These are phyloP conservation scores for Litocranius walleri DNA, from an alignment of 2,113 vertebrate species.

Conservation along the genomic window DNA sequence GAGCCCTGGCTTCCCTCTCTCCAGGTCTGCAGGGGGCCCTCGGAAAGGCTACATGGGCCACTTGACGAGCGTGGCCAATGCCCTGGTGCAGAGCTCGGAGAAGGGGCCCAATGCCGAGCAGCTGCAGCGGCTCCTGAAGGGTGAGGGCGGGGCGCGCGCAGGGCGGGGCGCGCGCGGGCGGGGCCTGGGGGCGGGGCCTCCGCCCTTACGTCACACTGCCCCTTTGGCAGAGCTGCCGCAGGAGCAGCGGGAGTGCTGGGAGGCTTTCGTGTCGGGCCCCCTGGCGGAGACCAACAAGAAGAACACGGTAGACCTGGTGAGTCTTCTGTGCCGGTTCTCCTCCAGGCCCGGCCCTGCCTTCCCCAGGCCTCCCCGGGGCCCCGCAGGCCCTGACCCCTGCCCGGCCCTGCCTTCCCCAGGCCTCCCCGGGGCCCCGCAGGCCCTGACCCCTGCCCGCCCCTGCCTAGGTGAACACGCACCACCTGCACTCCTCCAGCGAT, in stretches of 20 bases:
- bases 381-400: neutral
- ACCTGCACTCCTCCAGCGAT: constrained; percentile 79
- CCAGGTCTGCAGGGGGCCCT: constrained; percentile 75
- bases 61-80: constrained; percentile 78
- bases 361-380: neutral
- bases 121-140: constrained; percentile 76
- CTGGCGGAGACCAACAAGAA: constrained; percentile 79
- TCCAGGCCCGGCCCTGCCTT: fast-evolving
- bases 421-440: neutral
- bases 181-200: fast-evolving
- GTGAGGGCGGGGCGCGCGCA: constrained; percentile 30
- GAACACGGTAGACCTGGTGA: constrained; percentile 80
- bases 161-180: too few species aligned
- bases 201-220: fast-evolving
- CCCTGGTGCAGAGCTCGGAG: constrained; percentile 75
- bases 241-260: constrained; percentile 76
- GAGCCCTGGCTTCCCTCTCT: neutral
- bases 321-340: neutral
- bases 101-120: constrained; percentile 76
- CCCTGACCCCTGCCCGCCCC: neutral
- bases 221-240: constrained; percentile 60
- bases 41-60: constrained; percentile 83
- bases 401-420: fast-evolving
- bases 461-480: constrained; percentile 76
- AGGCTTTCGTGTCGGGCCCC: constrained; percentile 75